Conservation (phyloP, 2,888 invertebrate species). For the Nysson spinosus region DNA sequence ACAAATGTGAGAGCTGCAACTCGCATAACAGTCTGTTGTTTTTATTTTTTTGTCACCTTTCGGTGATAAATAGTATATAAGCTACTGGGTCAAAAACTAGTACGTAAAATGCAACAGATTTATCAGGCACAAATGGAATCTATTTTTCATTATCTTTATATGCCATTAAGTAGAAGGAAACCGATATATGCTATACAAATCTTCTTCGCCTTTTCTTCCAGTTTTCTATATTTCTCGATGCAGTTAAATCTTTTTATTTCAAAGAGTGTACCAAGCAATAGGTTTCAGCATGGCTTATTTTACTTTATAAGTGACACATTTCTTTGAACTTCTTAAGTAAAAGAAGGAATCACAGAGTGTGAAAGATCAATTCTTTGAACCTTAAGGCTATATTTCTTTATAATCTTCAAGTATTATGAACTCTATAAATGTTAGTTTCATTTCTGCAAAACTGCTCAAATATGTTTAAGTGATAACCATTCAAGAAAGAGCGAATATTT, state of each 20-base stretch:
- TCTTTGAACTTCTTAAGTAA: neutral
- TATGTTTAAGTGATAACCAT: neutral
- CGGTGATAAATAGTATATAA: slow-evolving; percentile 33
- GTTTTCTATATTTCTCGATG: slow-evolving; percentile 13
- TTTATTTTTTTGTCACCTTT: slow-evolving; percentile 44
- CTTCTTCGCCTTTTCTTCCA: slow-evolving; percentile 5
- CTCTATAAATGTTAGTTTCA: neutral
- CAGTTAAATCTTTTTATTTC: slow-evolving; percentile 18
- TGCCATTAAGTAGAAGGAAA: slow-evolving; percentile 27
- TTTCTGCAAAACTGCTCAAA: neutral
- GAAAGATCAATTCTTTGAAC: slow-evolving; percentile 5
- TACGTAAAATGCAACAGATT: slow-evolving; percentile 49
- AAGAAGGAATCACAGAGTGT: slow-evolving; percentile 8
- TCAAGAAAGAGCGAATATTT: neutral
- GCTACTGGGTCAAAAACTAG: slow-evolving; percentile 42
- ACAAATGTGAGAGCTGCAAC: slow-evolving; percentile 59
- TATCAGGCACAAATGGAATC: slow-evolving; percentile 62
- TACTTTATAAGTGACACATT: slow-evolving; percentile 3
- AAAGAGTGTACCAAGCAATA: slow-evolving; percentile 13
- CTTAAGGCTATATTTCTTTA: neutral
- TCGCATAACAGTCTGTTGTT: slow-evolving; percentile 52
- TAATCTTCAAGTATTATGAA: neutral
- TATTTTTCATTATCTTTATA: slow-evolving; percentile 31
- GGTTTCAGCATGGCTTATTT: slow-evolving; percentile 2
- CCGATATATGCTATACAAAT: slow-evolving; percentile 22